Evolutionary conservation across 1,140 invertebrate genomes (phyloP), one percentile per base, ranked within the genome.

Genomic region (Elysia chlorotica): DNA sequence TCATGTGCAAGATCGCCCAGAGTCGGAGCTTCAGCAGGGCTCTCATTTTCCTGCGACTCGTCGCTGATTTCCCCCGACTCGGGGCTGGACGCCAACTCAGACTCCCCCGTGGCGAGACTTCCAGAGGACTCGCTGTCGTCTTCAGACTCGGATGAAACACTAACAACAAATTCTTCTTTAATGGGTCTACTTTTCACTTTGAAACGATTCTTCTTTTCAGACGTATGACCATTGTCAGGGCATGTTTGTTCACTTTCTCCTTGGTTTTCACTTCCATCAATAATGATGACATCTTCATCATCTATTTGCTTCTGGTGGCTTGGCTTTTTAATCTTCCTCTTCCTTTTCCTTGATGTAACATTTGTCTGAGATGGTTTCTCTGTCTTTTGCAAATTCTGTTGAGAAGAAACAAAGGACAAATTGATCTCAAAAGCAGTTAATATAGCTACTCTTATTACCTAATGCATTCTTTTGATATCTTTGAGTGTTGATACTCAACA

Each of bases 81-180:
- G 25, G 65, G 68, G 3, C 74, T 74, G 83, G 38, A 71, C 5
- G 85, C 85, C 84, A 81, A 90, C 86, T 85, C 88, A 89, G 87
- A 91, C 88, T 87, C 89, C 57, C 41, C 70, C 38, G 61, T 69
- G 17, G 63, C 65, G 25, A 71, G 35, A 65, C 71, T 74, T 28
- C 61, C 71, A 56, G 73, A 76, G n/a, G 67, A 73, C 14, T 70
- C 71, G 17, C 53, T 54, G 36, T 30, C 35, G n/a, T 25, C n/a
- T 14, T 57, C 35, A 10, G 41, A 48, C n/a, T 48, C 41, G 41
- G 41, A 14, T 48, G 41, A 48, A 48, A 10, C 41, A 48, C 10
- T 10, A n/a, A 10, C n/a, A n/a, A 48, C 41, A 48, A 10, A 48
- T 14, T 48, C 41, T 48, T n/a, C 41, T 14, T 48, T 48, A 14